A percentile compares a stretch with the other conserved stretches of the same genome.
phyloP scores from a whole-genome alignment of 2,797 vertebrate species.

The Acanthiza pusilla region DNA sequence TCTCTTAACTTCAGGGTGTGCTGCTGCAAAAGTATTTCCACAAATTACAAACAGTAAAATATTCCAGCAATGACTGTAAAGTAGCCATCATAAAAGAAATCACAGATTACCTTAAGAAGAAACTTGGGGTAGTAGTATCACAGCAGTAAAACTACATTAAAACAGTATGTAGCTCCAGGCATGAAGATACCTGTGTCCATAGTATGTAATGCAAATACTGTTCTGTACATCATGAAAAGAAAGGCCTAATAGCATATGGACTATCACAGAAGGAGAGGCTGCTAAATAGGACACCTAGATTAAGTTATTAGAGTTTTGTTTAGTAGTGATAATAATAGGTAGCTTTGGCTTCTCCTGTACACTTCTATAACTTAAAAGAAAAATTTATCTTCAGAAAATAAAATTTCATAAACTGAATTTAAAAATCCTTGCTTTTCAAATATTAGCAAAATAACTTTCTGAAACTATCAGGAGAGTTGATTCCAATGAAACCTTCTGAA shows the following conservation, averaged over 20 bases:
- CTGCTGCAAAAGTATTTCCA: conserved; percentile 68
- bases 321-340: neutral
- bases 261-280: neutral
- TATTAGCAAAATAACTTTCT: neutral
- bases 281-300: neutral
- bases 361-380: neutral
- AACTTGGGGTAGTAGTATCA: neutral
- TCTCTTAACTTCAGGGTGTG: conserved; percentile 85
- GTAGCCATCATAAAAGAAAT: neutral
- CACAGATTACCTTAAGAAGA: neutral
- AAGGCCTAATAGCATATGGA: neutral
- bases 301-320: neutral
- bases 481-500: neutral
- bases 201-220: neutral
- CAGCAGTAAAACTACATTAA: neutral
- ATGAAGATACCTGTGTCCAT: neutral
- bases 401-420: neutral
- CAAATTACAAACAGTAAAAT: neutral
- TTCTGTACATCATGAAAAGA: neutral
- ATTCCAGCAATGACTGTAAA: neutral
- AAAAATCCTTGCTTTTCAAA: neutral
- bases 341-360: neutral
- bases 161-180: neutral
- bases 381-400: neutral
- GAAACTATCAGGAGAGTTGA: neutral